Base-by-base conservation (phyloP, 2,888 invertebrate genomes). In the Gnatocerus cornutus region DNA sequence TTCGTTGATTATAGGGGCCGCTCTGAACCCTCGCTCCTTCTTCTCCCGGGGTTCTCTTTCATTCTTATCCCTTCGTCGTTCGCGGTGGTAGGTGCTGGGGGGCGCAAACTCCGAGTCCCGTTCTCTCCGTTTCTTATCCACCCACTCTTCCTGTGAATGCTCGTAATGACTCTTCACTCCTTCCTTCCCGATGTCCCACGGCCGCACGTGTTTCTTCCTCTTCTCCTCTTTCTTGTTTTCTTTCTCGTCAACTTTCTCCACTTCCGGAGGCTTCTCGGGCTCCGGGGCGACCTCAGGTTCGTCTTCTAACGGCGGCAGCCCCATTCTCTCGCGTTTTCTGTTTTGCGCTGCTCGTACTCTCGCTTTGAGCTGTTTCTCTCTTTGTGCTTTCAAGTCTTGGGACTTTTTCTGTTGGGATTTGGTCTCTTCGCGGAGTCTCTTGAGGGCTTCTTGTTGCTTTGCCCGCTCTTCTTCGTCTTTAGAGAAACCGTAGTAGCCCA, bases 401-500 rank as follows among this genome's bases (percentile, higher is more conserved):
- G 90, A 89, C 53, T 89, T 87, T 63, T 87, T 87, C 79, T 94
- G 94, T 63, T 91, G 89, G 10, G 86, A 84, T 67, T 91, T 83
- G 0, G 96, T 96, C 78, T 92, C 90, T 68, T 89, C 86, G 0
- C 96, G 88, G 27, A 92, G 84, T 73, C 90, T 90, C 55, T 89
- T 87, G 63, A 98, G 86, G 75, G 91, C 91, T 56, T 91, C 90
- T 87, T 96, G 94, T 84, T 98, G 96, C 76, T 91, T 89, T 0
- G 88, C 86, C 74, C 98, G 90, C 78, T 91, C 90, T 1, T 88
- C 87, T 76, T 96, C 95, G 77, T 97, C 94, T 46, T 92, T 93
- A 9, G 97, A 95, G 84, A 98, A 97, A 14, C 92, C 90, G 85
- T 92, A 98, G 85, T 95, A 98, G 3, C 95, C 95, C 12, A 96